A percentile compares a stretch with the other conserved stretches of the same genome.
phyloP scores from a whole-genome alignment of 1,140 invertebrate genomes.

The Homarus americanus region DNA sequence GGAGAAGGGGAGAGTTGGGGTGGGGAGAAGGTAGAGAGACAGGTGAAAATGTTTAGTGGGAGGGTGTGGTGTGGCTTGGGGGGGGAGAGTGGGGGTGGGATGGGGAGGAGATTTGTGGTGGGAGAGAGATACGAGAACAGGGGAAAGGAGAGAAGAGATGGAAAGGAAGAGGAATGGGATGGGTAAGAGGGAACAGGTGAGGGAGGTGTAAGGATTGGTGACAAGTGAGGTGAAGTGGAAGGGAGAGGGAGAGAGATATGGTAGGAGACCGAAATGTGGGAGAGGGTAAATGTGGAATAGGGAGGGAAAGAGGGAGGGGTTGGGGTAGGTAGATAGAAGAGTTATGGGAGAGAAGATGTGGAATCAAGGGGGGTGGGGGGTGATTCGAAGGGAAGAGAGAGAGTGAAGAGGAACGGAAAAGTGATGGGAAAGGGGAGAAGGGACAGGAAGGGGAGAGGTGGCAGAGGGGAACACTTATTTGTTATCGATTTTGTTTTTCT shows the following conservation, averaged over 20 bases:
- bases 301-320: background rate
- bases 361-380: background rate
- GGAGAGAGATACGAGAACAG: no score
- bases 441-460: background rate
- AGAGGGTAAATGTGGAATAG: background rate
- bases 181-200: background rate
- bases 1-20: background rate
- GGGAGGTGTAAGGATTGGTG: no score
- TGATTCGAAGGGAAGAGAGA: background rate
- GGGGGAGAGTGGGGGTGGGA: no score
- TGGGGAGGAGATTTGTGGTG: no score
- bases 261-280: no score
- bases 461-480: conserved; percentile 12
- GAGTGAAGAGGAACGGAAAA: background rate
- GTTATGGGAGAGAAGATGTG: no score
- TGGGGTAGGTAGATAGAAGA: no score
- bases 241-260: background rate
- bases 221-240: background rate
- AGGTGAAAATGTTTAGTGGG: no score
- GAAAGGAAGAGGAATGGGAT: background rate
- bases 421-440: background rate
- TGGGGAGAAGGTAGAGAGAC: background rate
- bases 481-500: conserved; percentile 38
- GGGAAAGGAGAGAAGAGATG: no score
- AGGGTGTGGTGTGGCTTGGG: no score